A percentile compares a stretch with the other conserved stretches of the same genome.
Conservation (phyloP, 2,797 vertebrate species). For the Psittacula derbiana region DNA sequence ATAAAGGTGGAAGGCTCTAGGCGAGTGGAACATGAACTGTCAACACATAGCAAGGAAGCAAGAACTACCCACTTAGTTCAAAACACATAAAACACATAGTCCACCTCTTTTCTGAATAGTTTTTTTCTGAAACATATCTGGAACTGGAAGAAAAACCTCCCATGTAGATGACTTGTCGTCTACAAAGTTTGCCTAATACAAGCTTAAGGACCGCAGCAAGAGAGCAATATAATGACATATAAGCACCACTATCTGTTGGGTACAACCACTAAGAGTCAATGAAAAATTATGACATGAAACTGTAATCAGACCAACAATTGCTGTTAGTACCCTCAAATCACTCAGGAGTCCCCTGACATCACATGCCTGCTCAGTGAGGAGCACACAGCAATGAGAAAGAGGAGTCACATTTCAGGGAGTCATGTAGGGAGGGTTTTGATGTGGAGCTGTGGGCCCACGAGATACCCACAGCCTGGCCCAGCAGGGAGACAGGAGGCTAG, state of each 20-base stretch:
- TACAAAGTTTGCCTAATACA: neutral
- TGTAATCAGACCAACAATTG: neutral
- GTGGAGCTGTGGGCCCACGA: rapidly evolving
- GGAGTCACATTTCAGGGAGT: neutral
- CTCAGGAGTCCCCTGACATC: neutral
- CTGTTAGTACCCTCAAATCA: neutral
- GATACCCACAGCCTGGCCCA: rapidly evolving
- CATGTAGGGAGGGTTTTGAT: neutral
- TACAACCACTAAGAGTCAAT: neutral
- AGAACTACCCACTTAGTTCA: neutral
- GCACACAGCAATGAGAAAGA: neutral
- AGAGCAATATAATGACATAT: neutral
- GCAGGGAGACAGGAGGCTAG: neutral
- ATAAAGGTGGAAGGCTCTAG: neutral
- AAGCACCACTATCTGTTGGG: neutral
- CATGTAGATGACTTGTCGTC: neutral
- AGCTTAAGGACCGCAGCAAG: neutral
- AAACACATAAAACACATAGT: neutral
- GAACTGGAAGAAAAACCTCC: neutral
- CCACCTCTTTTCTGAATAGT: neutral
- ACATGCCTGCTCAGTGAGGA: rapidly evolving
- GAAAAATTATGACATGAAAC: neutral
- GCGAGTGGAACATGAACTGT: neutral
- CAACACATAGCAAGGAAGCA: neutral
- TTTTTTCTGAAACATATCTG: neutral